Evolutionary conservation across 2,888 invertebrate species (phyloP).

Genomic region (Nowickia ferox): DNA sequence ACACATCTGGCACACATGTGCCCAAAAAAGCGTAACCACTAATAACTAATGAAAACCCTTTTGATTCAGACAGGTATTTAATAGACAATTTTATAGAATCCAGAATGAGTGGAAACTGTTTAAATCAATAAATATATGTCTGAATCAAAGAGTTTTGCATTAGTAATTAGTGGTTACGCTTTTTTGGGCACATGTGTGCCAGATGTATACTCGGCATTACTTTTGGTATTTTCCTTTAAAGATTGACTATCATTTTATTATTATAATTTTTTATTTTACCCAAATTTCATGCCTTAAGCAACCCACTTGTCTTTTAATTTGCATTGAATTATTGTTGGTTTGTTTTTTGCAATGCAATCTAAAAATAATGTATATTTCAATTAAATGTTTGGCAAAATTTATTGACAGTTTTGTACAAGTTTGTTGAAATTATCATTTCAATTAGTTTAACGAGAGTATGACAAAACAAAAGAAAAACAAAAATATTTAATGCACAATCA

Average conservation of each 20-base stretch:
- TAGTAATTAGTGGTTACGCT: no score
- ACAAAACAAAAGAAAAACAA: neutral
- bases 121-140: no score
- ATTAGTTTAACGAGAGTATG: slow-evolving; percentile 61
- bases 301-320: slow-evolving; percentile 62
- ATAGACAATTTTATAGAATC: no score
- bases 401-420: slow-evolving; percentile 71
- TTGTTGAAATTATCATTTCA: slow-evolving; percentile 71
- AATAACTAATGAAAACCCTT: no score
- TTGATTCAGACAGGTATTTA: no score
- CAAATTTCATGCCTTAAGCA: slow-evolving; percentile 53
- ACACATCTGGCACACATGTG: no score
- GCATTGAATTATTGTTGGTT: slow-evolving; percentile 24
- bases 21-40: no score
- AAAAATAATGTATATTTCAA: slow-evolving; percentile 38
- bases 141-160: no score
- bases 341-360: neutral
- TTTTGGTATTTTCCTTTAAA: slow-evolving; percentile 32
- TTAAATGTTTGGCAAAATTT: slow-evolving; percentile 63
- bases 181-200: no score
- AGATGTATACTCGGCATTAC: no score
- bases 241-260: slow-evolving; percentile 64
- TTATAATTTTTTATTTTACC: slow-evolving; percentile 22
- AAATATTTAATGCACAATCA: no score
- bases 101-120: no score